These are phyloP conservation scores for Cariama cristata DNA, from an alignment of 2,113 vertebrate genomes.

Conservation along the genomic window DNA sequence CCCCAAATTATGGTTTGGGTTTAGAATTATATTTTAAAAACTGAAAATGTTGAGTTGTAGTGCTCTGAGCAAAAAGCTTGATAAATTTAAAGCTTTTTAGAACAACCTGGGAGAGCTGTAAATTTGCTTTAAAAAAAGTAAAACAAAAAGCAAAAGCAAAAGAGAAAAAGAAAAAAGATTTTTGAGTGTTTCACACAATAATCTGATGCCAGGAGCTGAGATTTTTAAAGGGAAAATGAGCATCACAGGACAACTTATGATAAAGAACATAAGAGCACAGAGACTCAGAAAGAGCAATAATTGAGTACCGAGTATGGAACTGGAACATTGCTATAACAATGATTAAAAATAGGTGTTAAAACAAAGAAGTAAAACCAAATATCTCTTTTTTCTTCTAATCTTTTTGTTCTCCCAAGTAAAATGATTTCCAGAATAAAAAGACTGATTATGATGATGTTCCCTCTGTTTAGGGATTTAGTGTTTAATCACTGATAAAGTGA, in stretches of 20 bases:
- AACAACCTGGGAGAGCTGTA: background rate
- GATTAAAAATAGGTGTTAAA: background rate
- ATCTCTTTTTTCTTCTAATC: background rate
- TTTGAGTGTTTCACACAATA: background rate
- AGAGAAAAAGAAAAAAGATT: rapidly evolving
- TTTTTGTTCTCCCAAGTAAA: background rate
- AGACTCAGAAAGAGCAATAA: background rate
- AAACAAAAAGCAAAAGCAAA: background rate
- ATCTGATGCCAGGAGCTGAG: background rate
- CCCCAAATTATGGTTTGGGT: background rate
- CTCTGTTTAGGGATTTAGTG: background rate
- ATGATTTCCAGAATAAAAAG: background rate
- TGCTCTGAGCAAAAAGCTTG: background rate
- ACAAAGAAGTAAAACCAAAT: background rate
- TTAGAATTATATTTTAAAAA: background rate
- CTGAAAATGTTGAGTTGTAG: background rate
- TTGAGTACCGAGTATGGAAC: background rate
- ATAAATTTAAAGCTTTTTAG: background rate
- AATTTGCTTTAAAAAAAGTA: background rate
- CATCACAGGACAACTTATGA: background rate
- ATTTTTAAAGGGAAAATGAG: background rate
- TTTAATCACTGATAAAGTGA: background rate
- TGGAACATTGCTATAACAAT: background rate
- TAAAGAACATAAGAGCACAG: background rate
- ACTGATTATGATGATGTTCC: background rate